These are phyloP conservation scores for Leuciscus idus DNA, from an alignment of 2,113 vertebrate species.

Conservation along the genomic window DNA sequence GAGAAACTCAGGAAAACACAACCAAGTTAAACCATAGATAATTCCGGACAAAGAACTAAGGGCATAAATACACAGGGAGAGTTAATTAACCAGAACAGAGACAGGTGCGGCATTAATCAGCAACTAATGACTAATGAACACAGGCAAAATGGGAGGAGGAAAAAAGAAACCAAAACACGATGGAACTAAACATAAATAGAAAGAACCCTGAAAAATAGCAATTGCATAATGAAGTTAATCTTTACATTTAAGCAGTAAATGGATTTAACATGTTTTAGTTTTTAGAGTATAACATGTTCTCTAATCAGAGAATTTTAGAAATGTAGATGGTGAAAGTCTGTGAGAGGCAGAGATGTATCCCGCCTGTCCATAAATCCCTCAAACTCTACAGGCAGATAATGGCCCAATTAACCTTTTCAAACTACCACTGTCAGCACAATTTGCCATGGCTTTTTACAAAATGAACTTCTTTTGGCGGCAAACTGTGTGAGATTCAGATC, in stretches of 20 bases:
- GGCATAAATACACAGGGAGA: no score
- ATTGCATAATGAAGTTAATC: not conserved
- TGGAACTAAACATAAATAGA: no score
- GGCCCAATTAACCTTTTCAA: conserved; percentile 85
- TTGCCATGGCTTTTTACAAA: conserved; percentile 70
- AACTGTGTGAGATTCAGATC: conserved; percentile 54
- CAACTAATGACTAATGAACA: no score
- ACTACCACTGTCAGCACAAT: conserved; percentile 75
- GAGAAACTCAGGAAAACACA: no score
- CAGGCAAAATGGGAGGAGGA: no score
- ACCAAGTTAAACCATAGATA: no score
- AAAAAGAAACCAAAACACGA: no score
- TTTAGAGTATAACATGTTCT: not conserved
- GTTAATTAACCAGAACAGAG: no score
- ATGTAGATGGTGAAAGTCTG: conserved; percentile 44
- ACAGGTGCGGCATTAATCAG: no score
- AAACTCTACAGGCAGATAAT: conserved; percentile 80
- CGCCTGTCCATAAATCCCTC: conserved; percentile 78
- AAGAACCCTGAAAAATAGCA: no score
- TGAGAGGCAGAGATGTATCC: conserved; percentile 61
- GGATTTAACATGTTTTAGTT: no score
- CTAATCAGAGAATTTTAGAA: conserved; percentile 39
- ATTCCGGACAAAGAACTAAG: no score
- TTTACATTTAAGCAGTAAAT: not conserved
- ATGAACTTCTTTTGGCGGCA: conserved; percentile 66